Percentiles rank a stretch among this genome's conserved stretches.
These are phyloP conservation scores for Stenodera caucasica DNA, from an alignment of 2,888 invertebrate species.

Conservation along the genomic window DNA sequence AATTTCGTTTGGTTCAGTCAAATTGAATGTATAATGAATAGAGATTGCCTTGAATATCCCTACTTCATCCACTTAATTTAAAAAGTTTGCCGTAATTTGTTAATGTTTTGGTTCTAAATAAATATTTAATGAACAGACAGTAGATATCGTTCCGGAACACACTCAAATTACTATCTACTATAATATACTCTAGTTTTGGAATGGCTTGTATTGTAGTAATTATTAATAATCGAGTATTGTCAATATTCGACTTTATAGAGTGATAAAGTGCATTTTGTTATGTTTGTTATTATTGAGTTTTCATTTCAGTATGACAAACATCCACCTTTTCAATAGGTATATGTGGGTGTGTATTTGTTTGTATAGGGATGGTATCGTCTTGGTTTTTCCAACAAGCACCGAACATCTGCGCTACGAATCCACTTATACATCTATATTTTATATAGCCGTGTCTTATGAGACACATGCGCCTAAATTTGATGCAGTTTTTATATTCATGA, in stretches of 20 bases:
- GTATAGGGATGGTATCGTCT: not conserved
- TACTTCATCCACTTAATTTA: not conserved
- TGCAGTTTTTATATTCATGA: constrained; percentile 18
- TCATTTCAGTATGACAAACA: constrained; percentile 10
- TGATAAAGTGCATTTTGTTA: constrained; percentile 15
- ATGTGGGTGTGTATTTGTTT: constrained; percentile 6
- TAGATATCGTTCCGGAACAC: not conserved
- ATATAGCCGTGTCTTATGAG: constrained; percentile 28
- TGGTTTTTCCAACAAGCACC: constrained; percentile 5
- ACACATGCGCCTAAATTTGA: constrained; percentile 20
- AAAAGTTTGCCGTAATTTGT: not conserved
- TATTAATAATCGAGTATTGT: not conserved
- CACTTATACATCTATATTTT: constrained; percentile 31
- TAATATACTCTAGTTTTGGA: too few relatives aligned
- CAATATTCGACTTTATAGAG: constrained; percentile 15
- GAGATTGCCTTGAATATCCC: not conserved
- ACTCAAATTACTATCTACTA: too few relatives aligned
- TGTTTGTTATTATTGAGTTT: constrained; percentile 22
- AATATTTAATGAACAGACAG: not conserved
- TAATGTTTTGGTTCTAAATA: not conserved
- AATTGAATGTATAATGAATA: not conserved
- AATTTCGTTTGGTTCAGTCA: not conserved
- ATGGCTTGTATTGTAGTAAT: too few relatives aligned
- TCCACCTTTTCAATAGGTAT: constrained; percentile 12
- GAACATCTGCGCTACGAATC: constrained; percentile 32